Base-by-base conservation (phyloP, 2,888 invertebrate species). In the Machimus rusticus region DNA sequence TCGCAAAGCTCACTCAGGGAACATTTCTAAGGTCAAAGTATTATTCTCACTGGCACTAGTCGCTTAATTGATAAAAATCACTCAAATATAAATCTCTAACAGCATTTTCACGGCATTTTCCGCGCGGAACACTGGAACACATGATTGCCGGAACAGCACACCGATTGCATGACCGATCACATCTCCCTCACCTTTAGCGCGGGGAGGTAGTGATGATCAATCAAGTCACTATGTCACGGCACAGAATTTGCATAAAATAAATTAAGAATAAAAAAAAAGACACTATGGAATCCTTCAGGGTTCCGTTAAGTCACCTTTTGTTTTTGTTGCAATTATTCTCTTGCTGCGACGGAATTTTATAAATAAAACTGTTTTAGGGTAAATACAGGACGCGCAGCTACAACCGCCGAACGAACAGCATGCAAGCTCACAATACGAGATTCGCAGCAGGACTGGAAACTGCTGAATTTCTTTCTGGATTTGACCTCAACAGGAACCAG, bases 361-460 rank as follows among this genome's bases (percentile, higher is more conserved):
- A 37, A 79, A 46, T 79, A 79, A 46, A 46, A 79, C 46, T 39
- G 43, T 79, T 79, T 46, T 79, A 46, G 37, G 23, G 23, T 46
- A 57, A 78, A 78, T 31, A 79, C 78, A 66, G 39, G n/a, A 43
- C 78, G 66, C 87, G 86, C 66, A 28, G 66, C 23, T 57, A 57
- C 51, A n/a, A 79, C 79, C 79, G 87, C 81, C 74, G 85, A 79
- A 89, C 90, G 66, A 89, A 89, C 90, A 91, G 90, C 91, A 90
- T 91, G 91, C 90, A 90, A 90, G 89, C 90, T 90, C 91, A 89
- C 92, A 91, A 92, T 91, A 91, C 92, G 91, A 92, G 92, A 91
- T 90, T 91, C 92, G 91, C 92, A 93, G 92, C 93, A 92, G 92
- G 93, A 93, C 92, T 93, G 92, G 92, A 91, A 89, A 91, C 90